Conservation (phyloP, 2,888 invertebrate genomes). For the Mylabris sibirica region DNA sequence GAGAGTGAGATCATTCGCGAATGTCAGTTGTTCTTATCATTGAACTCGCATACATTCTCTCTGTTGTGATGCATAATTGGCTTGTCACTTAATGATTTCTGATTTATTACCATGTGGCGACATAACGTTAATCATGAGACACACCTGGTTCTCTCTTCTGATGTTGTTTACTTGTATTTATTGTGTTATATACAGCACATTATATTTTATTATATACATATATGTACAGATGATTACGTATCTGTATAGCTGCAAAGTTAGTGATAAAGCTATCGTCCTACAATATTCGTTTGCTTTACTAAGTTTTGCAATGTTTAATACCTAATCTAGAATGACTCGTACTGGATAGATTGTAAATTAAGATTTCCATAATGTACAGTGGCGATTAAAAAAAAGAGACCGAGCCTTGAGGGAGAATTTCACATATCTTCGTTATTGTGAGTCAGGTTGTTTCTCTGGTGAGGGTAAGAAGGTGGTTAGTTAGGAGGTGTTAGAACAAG, state of each 20-base stretch:
- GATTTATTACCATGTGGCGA: conserved; percentile 50
- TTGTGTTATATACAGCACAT: not conserved
- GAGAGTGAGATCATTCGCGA: conserved; percentile 42
- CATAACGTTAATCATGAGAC: conserved; percentile 48
- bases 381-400: no score
- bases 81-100: conserved; percentile 55
- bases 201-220: not conserved
- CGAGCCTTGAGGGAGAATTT: no score
- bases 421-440: no score
- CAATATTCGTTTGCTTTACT: not conserved
- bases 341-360: not conserved
- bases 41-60: conserved; percentile 25
- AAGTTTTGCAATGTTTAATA: not conserved
- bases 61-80: conserved; percentile 49
- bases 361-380: not conserved
- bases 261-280: not conserved
- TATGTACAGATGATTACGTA: not conserved
- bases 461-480: no score
- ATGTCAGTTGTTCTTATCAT: conserved; percentile 47
- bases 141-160: conserved; percentile 45
- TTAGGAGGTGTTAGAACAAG: no score
- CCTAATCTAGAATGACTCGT: not conserved
- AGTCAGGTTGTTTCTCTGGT: no score
- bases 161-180: not conserved
- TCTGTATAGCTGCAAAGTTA: not conserved